Conservation (phyloP, 2,888 invertebrate genomes). For the Agrypnus murinus region DNA sequence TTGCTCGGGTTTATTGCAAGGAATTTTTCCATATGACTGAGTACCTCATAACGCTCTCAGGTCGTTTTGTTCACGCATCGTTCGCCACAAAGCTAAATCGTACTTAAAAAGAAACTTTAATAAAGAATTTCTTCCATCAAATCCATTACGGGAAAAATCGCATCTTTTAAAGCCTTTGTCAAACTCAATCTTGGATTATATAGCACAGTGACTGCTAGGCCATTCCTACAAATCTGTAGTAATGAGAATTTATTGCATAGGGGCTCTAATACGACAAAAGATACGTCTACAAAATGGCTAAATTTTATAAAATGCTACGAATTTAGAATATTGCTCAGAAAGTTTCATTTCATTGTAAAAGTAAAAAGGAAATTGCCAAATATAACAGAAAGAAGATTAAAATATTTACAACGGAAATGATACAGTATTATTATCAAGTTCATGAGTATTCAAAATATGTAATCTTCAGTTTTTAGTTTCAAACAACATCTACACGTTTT, state of each 20-base stretch:
- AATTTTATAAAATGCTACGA: constrained; percentile 11
- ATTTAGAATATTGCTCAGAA: neutral
- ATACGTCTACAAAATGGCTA: neutral
- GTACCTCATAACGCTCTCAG: constrained; percentile 45
- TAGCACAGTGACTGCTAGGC: constrained; percentile 17
- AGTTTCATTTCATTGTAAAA: neutral
- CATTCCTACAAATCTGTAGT: constrained; percentile 21
- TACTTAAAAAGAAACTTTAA: constrained; percentile 47
- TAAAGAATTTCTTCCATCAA: constrained; percentile 48
- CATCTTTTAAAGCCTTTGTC: constrained; percentile 45
- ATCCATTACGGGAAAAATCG: constrained; percentile 43
- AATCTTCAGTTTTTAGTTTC: too few species aligned
- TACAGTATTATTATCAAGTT: too few species aligned
- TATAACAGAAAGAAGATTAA: too few species aligned
- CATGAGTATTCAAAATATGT: too few species aligned
- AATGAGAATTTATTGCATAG: constrained; percentile 33
- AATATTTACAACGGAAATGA: too few species aligned
- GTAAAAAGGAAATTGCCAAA: too few species aligned
- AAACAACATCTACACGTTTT: too few species aligned
- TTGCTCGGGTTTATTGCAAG: constrained; percentile 39
- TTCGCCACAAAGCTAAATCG: constrained; percentile 40
- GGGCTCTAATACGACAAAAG: constrained; percentile 1
- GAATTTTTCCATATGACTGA: constrained; percentile 44
- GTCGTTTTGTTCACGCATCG: constrained; percentile 48
- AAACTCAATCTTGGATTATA: constrained; percentile 44